phyloP scores from a whole-genome alignment of 2,113 vertebrate genomes.

The Drymodes brunneopygia region DNA sequence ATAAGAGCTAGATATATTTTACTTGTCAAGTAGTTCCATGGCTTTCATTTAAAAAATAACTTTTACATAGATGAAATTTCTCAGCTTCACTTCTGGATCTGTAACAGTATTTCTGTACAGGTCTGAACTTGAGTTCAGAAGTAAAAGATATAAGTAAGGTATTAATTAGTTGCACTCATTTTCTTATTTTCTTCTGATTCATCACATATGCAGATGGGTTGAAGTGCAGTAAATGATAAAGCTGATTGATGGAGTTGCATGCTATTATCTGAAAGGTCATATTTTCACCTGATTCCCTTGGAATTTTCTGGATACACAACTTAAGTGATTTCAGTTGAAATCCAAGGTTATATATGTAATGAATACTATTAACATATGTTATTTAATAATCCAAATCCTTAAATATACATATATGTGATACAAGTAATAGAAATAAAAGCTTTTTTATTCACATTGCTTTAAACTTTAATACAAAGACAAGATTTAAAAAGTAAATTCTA shows the following conservation, averaged over 20 bases:
- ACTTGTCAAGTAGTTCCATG: background rate
- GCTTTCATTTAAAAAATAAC: background rate
- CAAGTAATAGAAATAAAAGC: background rate
- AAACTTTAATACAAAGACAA: background rate
- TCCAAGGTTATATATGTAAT: background rate
- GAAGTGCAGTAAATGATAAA: constrained; percentile 16
- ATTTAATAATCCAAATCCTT: background rate
- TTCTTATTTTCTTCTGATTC: constrained; percentile 44
- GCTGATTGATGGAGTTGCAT: constrained; percentile 51
- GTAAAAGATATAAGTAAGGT: background rate
- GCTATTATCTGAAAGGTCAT: constrained; percentile 53
- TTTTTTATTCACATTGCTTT: background rate
- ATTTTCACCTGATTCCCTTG: constrained; percentile 58
- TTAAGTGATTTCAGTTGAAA: constrained; percentile 4
- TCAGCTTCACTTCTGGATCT: background rate
- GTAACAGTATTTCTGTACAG: background rate
- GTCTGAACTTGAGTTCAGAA: background rate
- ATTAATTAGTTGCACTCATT: background rate
- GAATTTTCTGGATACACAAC: constrained; percentile 45
- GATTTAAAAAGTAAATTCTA: background rate
- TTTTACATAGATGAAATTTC: background rate
- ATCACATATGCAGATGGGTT: constrained; percentile 9
- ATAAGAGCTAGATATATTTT: constrained; percentile 9
- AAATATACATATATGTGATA: background rate
- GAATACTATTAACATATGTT: background rate